Evolutionary conservation across 2,888 invertebrate species (phyloP).

Genomic region (Pollenia labialis): DNA sequence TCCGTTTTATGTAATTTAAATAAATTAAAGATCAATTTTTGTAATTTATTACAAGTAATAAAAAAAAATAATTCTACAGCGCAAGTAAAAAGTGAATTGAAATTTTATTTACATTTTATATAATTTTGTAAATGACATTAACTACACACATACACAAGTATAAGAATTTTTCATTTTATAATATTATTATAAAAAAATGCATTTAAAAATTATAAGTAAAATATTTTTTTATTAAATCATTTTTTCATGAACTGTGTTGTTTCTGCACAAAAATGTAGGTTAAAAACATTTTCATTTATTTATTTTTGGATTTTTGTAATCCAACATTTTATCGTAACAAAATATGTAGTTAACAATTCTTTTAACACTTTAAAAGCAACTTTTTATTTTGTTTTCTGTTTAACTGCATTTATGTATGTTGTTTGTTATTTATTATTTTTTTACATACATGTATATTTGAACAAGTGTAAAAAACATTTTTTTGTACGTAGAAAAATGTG

Average conservation of each 20-base stretch:
- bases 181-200: background rate
- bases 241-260: conserved; percentile 1
- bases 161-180: background rate
- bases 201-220: background rate
- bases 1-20: conserved; percentile 57
- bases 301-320: conserved; percentile 26
- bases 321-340: conserved; percentile 61
- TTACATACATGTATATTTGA: conserved; percentile 11
- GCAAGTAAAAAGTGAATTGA: conserved; percentile 13
- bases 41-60: conserved; percentile 1
- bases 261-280: conserved; percentile 47
- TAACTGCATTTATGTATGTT: conserved; percentile 2
- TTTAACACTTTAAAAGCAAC: conserved; percentile 64
- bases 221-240: background rate
- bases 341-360: conserved; percentile 63
- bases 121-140: background rate
- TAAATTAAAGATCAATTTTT: conserved; percentile 37
- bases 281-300: conserved; percentile 36
- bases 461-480: background rate
- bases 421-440: conserved; percentile 9
- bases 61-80: background rate
- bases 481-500: conserved; percentile 5
- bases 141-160: background rate
- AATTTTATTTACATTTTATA: background rate
- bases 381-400: conserved; percentile 16